These are phyloP conservation scores for Drosophila bocki DNA, from an alignment of 1,140 invertebrate species.

Conservation along the genomic window DNA sequence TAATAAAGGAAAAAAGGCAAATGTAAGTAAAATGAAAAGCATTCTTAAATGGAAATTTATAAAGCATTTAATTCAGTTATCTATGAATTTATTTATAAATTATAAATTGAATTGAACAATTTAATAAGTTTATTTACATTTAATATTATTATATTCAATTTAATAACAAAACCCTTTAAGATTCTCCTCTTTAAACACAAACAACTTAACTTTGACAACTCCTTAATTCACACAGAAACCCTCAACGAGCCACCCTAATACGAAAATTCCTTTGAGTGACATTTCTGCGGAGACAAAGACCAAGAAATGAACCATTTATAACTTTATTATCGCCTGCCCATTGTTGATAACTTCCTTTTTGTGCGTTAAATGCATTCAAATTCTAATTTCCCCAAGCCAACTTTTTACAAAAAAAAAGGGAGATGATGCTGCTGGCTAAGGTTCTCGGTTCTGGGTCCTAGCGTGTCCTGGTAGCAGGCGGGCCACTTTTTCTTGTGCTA, in stretches of 20 bases:
- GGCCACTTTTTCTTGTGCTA: slow-evolving; percentile 72
- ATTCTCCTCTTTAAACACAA: not conserved
- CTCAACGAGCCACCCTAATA: slow-evolving; percentile 2
- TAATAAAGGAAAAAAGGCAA: not conserved
- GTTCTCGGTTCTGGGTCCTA: slow-evolving; percentile 6
- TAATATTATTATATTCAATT: not conserved
- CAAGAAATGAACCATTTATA: slow-evolving; percentile 43
- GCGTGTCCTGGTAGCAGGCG: slow-evolving; percentile 47
- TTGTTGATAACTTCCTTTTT: slow-evolving; percentile 44
- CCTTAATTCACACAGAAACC: not conserved
- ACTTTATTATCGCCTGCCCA: slow-evolving; percentile 50
- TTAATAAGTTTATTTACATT: not conserved
- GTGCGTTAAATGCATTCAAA: slow-evolving; percentile 74
- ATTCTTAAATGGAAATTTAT: not conserved
- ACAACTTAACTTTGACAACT: not conserved
- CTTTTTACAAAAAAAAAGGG: slow-evolving; percentile 28
- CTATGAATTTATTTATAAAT: too few relatives aligned
- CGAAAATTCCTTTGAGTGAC: not conserved
- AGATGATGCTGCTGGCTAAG: slow-evolving; percentile 17
- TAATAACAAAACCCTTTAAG: not conserved
- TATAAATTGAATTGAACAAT: not conserved
- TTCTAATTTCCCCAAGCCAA: slow-evolving; percentile 62
- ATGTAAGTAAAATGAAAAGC: not conserved
- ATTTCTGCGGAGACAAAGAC: slow-evolving; percentile 1
- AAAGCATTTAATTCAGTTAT: not conserved